phyloP scores from a whole-genome alignment of 2,113 vertebrate species.

The Chloropsis cyanopogon region DNA sequence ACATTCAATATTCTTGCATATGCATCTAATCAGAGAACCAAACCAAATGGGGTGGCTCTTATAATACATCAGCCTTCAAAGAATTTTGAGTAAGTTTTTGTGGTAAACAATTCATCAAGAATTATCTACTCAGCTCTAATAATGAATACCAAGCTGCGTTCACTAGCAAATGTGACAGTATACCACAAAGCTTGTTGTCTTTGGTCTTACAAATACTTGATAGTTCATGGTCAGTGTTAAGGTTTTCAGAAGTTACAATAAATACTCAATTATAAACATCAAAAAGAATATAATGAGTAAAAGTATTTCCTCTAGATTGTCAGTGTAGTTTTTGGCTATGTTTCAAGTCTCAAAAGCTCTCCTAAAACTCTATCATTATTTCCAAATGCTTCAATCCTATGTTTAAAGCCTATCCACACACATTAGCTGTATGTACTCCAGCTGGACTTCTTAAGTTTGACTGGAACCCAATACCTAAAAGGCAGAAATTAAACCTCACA shows the following conservation, averaged over 20 bases:
- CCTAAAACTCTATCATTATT: background rate
- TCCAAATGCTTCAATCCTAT: background rate
- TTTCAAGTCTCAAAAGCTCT: background rate
- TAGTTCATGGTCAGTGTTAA: background rate
- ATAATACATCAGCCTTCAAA: background rate
- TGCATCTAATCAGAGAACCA: background rate
- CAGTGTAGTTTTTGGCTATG: background rate
- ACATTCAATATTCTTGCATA: background rate
- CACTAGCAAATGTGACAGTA: background rate
- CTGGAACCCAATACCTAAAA: background rate
- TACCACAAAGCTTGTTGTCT: background rate
- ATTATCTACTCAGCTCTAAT: background rate
- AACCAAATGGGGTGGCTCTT: background rate
- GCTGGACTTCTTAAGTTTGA: background rate
- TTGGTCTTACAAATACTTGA: background rate
- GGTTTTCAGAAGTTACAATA: conserved; percentile 2
- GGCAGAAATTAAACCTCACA: background rate
- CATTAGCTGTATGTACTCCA: background rate
- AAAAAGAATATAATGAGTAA: background rate
- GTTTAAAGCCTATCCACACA: background rate
- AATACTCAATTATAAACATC: background rate
- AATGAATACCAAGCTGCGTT: background rate
- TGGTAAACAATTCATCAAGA: background rate
- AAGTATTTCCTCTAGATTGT: conserved; percentile 4
- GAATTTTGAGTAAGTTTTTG: background rate